phyloP scores from a whole-genome alignment of 2,888 invertebrate species.

The Subacronicta megacephala region DNA sequence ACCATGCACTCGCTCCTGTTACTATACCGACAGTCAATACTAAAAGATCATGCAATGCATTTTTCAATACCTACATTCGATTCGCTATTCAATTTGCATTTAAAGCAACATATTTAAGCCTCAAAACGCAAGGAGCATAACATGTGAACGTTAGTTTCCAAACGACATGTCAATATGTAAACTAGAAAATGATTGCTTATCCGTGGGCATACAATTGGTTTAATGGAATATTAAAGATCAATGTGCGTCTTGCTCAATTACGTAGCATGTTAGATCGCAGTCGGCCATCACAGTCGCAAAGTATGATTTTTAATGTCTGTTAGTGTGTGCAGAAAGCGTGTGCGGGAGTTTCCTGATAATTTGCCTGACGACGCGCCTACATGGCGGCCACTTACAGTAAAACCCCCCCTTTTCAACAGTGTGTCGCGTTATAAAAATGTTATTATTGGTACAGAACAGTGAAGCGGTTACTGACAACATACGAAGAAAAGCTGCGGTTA shows the following conservation, averaged over 20 bases:
- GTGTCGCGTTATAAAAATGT: constrained; percentile 66
- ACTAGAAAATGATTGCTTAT: constrained; percentile 51
- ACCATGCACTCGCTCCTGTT: constrained; percentile 59
- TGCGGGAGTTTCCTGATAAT: constrained; percentile 81
- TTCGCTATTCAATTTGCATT: constrained; percentile 42
- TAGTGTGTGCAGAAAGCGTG: constrained; percentile 88
- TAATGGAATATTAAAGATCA: constrained; percentile 59
- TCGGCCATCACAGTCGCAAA: constrained; percentile 71
- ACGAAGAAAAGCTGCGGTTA: constrained; percentile 44
- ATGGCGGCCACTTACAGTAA: constrained; percentile 70
- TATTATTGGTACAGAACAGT: constrained; percentile 52
- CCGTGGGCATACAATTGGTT: constrained; percentile 49
- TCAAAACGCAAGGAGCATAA: constrained; percentile 44
- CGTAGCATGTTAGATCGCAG: constrained; percentile 59
- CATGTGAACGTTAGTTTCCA: constrained; percentile 39
- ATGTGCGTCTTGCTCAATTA: constrained; percentile 62
- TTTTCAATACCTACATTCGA: constrained; percentile 37
- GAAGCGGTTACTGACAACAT: constrained; percentile 41
- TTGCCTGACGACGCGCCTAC: constrained; percentile 74
- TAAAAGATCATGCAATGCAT: constrained; percentile 59
- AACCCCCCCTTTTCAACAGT: constrained; percentile 69
- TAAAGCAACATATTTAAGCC: constrained; percentile 40
- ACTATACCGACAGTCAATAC: constrained; percentile 55
- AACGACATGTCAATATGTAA: constrained; percentile 54
- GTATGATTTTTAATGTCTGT: constrained; percentile 79